Conservation (phyloP, 2,888 invertebrate genomes). For the Nemapogon koenigi region DNA sequence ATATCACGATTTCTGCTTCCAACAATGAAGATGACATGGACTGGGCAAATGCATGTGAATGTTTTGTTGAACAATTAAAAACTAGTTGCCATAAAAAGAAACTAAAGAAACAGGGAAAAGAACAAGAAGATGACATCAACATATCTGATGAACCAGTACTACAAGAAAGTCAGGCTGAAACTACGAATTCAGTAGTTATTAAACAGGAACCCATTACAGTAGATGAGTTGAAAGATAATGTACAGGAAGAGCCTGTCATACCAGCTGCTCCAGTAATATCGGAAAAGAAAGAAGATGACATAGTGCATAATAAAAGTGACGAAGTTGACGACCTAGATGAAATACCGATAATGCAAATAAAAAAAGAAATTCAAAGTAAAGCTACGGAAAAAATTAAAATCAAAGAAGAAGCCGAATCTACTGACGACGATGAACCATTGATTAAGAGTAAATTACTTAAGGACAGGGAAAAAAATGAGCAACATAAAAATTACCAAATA, state of each 20-base stretch:
- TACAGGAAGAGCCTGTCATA: conserved; percentile 10
- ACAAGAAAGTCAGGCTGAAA: conserved; percentile 10
- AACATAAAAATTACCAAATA: conserved; percentile 38
- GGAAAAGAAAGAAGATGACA: conserved; percentile 23
- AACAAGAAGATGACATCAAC: conserved; percentile 4
- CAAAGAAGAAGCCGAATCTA: conserved; percentile 45
- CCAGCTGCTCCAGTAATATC: conserved; percentile 20
- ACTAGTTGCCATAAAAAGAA: conserved; percentile 64
- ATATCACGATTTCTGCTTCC: conserved; percentile 24
- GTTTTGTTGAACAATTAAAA: conserved; percentile 78
- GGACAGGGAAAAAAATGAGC: conserved; percentile 41
- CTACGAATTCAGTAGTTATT: conserved; percentile 11
- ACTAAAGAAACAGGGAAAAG: conserved; percentile 28
- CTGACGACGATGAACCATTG: conserved; percentile 49
- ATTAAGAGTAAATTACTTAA: conserved; percentile 50
- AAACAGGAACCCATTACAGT: conserved; percentile 47
- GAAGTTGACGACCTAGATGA: background rate
- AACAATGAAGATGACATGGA: conserved; percentile 38
- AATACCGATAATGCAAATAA: background rate
- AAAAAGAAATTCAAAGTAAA: conserved; percentile 20
- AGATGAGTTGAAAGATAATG: conserved; percentile 27
- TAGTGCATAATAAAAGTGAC: background rate
- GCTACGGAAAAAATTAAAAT: conserved; percentile 28
- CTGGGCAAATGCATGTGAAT: conserved; percentile 79
- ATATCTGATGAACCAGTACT: background rate